These are phyloP conservation scores for Littorina saxatilis DNA, from an alignment of 1,140 invertebrate genomes.

Conservation along the genomic window DNA sequence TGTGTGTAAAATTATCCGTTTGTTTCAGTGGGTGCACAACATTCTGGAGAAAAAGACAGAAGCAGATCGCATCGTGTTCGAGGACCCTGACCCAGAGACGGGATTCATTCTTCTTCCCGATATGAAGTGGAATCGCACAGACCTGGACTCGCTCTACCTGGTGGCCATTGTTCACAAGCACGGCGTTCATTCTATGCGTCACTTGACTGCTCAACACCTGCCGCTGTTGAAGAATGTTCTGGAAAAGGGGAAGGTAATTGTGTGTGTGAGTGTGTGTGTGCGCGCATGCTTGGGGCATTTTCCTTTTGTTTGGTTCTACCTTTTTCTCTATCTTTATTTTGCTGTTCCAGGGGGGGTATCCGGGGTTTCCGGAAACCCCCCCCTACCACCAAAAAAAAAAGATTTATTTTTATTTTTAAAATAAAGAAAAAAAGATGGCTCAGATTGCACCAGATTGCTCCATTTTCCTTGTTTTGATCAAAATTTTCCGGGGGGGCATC, in stretches of 20 bases:
- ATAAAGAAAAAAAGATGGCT: too few relatives aligned
- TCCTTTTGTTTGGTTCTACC: too few relatives aligned
- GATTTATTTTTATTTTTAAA: too few relatives aligned
- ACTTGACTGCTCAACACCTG: constrained; percentile 87
- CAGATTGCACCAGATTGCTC: too few relatives aligned
- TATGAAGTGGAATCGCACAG: constrained; percentile 93
- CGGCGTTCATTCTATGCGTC: constrained; percentile 88
- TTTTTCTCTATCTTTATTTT: too few relatives aligned
- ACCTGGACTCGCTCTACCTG: constrained; percentile 87
- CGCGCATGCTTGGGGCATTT: neutral
- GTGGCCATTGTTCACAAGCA: constrained; percentile 86
- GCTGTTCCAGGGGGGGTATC: neutral
- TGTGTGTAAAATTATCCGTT: too few relatives aligned
- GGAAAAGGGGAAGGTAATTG: constrained; percentile 80
- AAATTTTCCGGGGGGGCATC: too few relatives aligned
- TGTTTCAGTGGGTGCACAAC: constrained; percentile 94
- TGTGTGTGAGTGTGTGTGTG: neutral
- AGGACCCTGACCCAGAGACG: constrained; percentile 84
- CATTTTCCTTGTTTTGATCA: too few relatives aligned
- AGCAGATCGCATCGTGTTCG: constrained; percentile 88
- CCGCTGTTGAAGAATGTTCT: constrained; percentile 89
- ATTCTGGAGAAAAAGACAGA: constrained; percentile 94
- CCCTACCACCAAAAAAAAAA: too few relatives aligned
- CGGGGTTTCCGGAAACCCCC: neutral
- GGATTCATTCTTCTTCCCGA: constrained; percentile 95